Conservation (phyloP, 1,140 invertebrate species). For the Bathynomus jamesi region DNA sequence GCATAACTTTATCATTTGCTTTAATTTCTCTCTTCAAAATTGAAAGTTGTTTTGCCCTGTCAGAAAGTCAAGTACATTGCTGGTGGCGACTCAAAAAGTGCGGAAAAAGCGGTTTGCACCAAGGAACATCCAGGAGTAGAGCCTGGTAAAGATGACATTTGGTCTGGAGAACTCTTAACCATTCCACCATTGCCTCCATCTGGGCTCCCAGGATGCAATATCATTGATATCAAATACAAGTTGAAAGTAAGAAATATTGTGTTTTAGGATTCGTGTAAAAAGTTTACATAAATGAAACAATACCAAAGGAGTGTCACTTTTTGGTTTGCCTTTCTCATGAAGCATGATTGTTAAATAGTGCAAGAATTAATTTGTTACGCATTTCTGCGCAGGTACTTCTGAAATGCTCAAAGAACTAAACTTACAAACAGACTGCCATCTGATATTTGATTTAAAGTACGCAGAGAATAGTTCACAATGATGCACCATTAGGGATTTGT, state of each 20-base stretch:
- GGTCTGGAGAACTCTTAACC: background rate
- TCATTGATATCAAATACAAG: conserved; percentile 5
- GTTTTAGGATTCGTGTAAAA: too few species aligned
- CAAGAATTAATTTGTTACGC: too few species aligned
- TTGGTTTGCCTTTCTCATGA: too few species aligned
- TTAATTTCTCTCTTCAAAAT: background rate
- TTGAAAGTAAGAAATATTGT: background rate
- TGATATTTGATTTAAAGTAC: too few species aligned
- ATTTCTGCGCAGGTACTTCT: too few species aligned
- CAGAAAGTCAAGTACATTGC: background rate
- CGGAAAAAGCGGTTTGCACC: background rate
- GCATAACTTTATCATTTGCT: background rate
- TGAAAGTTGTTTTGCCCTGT: background rate
- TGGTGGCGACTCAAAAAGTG: background rate
- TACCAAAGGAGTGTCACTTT: too few species aligned
- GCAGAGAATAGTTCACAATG: too few species aligned
- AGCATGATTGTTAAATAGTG: too few species aligned
- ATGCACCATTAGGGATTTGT: too few species aligned
- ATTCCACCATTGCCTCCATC: conserved; percentile 9
- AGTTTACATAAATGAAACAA: too few species aligned
- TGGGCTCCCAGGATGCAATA: conserved; percentile 8
- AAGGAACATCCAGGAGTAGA: background rate
- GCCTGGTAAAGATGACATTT: background rate
- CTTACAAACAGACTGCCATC: too few species aligned
- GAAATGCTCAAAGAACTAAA: too few species aligned